A percentile compares a stretch with the other conserved stretches of the same genome.
Evolutionary conservation across 2,113 vertebrate species (phyloP).

Genomic region (Siniperca chuatsi): DNA sequence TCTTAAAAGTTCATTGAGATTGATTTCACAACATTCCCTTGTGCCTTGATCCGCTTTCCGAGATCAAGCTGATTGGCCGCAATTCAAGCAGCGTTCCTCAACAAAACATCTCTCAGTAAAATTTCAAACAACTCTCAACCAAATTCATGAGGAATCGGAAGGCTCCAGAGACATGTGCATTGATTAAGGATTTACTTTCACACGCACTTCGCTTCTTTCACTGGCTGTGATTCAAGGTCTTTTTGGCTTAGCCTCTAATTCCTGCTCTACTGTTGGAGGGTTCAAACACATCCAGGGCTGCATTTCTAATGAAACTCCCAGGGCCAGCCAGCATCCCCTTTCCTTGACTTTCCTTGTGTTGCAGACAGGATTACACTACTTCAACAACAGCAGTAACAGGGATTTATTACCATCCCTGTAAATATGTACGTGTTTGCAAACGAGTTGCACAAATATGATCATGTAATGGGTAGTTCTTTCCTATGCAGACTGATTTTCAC

Average conservation of each 20-base stretch:
- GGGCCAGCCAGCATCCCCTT: constrained; percentile 64
- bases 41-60: constrained; percentile 66
- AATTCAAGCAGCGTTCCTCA: constrained; percentile 61
- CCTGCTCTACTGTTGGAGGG: constrained; percentile 79
- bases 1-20: constrained; percentile 75
- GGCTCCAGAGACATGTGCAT: constrained; percentile 78
- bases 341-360: constrained; percentile 68
- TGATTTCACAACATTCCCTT: constrained; percentile 67
- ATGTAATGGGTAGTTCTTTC: constrained; percentile 38
- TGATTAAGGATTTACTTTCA: constrained; percentile 85
- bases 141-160: constrained; percentile 74
- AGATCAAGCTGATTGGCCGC: constrained; percentile 65
- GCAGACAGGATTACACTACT: constrained; percentile 69
- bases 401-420: constrained; percentile 54
- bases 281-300: constrained; percentile 76
- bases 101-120: constrained; percentile 79
- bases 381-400: constrained; percentile 60
- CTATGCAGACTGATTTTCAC: constrained; percentile 24
- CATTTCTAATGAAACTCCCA: constrained; percentile 83
- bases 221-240: constrained; percentile 83
- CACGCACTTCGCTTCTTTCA: constrained; percentile 73
- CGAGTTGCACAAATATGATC: constrained; percentile 39
- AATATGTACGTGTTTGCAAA: constrained; percentile 56
- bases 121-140: constrained; percentile 76
- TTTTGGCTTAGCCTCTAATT: constrained; percentile 84